Evolutionary conservation across 2,113 vertebrate genomes (phyloP), one percentile per base, ranked within the genome.

Genomic region (Neoarius graeffei): DNA sequence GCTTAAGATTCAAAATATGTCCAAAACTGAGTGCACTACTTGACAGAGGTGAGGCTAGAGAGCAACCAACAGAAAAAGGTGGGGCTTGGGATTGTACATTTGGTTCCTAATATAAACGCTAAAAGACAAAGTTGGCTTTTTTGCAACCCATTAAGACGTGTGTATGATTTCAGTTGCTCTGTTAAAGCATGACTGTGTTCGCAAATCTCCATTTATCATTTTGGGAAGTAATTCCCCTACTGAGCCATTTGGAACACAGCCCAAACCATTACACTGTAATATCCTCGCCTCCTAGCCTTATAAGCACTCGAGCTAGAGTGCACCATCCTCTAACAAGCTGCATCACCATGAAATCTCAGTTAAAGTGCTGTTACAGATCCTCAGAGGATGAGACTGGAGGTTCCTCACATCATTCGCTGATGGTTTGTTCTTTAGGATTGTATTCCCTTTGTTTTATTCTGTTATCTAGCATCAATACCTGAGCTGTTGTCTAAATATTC

Each of bases 191-290:
- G 25, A 9, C 19, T 15, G 54, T 67, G 13, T 66, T 85, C 52
- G 56, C 60, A 77, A 62, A 77, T 73, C 7, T 86, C 57, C 52
- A 86, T 83, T 86, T 56, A 83, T 86, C 88, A 77, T 52, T 35
- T 85, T 54, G 42, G 60, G 19, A 73, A 86, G 54, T 59, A 48
- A 86, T 64, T 66, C 57, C 17, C 15, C 30, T 27, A 7, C 50
- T 25, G 17, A 62, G 83, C 19, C 59, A 15, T 81, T 84, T 74
- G 76, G 57, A 85, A 62, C 85, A 30, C 56, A 30, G 71, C 73
- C 35, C 56, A 23, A 66, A 54, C 42, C 66, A 81, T 62, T 52
- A 81, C 17, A 7, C 35, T 35, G 56, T 60, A 81, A 60, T 81
- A 81, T 48, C 35, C 59, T 73, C 3, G 27, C 7, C 64, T 74